Evolutionary conservation across 1,140 invertebrate genomes (phyloP).

Genomic region (Ctenoplectra terminalis): DNA sequence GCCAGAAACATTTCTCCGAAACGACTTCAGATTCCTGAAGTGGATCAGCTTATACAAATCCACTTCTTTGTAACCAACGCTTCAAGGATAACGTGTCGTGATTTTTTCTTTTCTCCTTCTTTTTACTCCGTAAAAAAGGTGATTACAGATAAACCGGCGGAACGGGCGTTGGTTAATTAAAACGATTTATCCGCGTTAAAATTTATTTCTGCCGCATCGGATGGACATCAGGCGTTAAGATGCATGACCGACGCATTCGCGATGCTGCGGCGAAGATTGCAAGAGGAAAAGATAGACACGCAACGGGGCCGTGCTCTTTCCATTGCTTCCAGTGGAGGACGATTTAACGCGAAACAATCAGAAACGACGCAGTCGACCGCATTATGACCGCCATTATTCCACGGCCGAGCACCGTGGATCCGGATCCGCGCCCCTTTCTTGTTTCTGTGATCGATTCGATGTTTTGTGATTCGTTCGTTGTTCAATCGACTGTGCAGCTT

Average conservation of each 20-base stretch:
- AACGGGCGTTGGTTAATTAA: constrained; percentile 35
- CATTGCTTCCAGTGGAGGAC: neutral
- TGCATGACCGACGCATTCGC: constrained; percentile 36
- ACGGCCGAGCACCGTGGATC: neutral
- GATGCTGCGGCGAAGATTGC: constrained; percentile 15
- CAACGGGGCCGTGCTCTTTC: neutral
- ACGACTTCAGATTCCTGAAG: no score
- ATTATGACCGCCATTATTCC: constrained; percentile 24
- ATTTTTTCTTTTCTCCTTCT: neutral
- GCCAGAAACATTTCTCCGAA: no score
- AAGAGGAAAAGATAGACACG: constrained; percentile 20
- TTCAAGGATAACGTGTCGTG: no score
- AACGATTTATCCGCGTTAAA: constrained; percentile 40
- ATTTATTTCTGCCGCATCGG: constrained; percentile 30
- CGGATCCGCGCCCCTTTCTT: neutral
- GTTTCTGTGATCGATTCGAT: constrained; percentile 1
- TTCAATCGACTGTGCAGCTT: neutral
- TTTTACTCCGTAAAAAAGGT: neutral
- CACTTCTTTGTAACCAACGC: neutral
- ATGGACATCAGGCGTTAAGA: constrained; percentile 21
- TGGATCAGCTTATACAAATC: neutral
- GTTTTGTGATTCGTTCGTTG: neutral
- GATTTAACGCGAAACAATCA: constrained; percentile 38
- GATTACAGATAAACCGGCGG: neutral
- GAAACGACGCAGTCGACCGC: constrained; percentile 18